Evolutionary conservation across 2,113 vertebrate genomes (phyloP).

Genomic region (Sapajus apella): DNA sequence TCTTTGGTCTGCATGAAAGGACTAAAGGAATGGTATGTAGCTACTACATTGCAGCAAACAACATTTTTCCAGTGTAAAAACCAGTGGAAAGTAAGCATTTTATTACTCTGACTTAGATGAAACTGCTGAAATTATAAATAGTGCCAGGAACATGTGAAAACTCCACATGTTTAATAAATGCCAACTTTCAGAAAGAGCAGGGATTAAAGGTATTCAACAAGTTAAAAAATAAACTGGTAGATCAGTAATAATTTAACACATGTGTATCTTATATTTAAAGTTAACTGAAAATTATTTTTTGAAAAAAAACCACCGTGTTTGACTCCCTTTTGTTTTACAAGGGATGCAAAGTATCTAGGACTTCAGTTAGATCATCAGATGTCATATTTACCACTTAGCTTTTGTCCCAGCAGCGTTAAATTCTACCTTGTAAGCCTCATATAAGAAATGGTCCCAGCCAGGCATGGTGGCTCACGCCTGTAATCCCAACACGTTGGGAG

Average conservation of each 20-base stretch:
- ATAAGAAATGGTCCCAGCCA: not conserved
- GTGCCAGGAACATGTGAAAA: not conserved
- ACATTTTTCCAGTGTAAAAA: not conserved
- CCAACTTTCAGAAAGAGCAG: not conserved
- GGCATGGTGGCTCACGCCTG: too few relatives aligned
- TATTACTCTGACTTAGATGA: not conserved
- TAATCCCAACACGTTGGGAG: too few relatives aligned
- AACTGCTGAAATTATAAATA: not conserved
- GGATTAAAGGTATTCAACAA: not conserved
- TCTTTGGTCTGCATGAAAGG: not conserved
- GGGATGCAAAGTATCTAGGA: not conserved
- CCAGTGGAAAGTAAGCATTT: not conserved
- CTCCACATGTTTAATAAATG: not conserved
- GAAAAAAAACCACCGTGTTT: not conserved
- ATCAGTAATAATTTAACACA: not conserved
- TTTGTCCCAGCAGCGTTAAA: not conserved
- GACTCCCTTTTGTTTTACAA: not conserved
- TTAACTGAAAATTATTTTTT: not conserved
- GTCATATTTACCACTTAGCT: not conserved
- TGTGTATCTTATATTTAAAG: not conserved
- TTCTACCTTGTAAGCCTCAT: not conserved
- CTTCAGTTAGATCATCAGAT: not conserved
- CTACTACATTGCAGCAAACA: not conserved
- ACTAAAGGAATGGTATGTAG: not conserved
- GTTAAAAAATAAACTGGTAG: not conserved